These are phyloP conservation scores for Habropoda laboriosa DNA, from an alignment of 1,140 invertebrate genomes.

Conservation along the genomic window DNA sequence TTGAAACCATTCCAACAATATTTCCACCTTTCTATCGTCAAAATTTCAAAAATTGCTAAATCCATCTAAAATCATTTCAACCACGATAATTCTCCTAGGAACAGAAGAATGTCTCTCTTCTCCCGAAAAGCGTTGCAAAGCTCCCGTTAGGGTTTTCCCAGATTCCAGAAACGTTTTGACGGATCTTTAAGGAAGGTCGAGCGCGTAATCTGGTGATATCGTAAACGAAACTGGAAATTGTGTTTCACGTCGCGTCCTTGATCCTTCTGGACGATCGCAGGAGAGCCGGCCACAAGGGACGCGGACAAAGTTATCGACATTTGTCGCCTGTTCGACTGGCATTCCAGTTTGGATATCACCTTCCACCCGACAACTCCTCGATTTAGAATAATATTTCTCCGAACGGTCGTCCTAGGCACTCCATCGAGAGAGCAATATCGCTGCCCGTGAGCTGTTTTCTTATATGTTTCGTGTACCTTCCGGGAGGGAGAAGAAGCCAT, in stretches of 20 bases:
- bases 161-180: background rate
- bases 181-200: too few species aligned
- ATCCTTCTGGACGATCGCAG: background rate
- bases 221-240: background rate
- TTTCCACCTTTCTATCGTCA: too few species aligned
- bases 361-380: background rate
- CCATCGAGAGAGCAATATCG: background rate
- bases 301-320: background rate
- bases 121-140: background rate
- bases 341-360: background rate
- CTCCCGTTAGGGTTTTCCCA: too few species aligned
- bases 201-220: background rate
- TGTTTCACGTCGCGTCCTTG: background rate
- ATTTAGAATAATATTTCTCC: constrained; percentile 6
- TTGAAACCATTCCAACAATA: too few species aligned
- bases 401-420: too few species aligned
- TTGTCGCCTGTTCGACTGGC: background rate
- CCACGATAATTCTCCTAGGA: too few species aligned
- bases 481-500: background rate
- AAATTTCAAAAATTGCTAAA: too few species aligned
- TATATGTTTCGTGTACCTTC: too few species aligned
- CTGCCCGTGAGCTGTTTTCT: background rate
- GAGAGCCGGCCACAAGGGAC: background rate
- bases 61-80: too few species aligned
- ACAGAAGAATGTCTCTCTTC: background rate